Percentiles rank a stretch among this genome's conserved stretches.
Evolutionary conservation across 2,888 invertebrate genomes (phyloP).

Genomic region (Margaritifera margaritifera): DNA sequence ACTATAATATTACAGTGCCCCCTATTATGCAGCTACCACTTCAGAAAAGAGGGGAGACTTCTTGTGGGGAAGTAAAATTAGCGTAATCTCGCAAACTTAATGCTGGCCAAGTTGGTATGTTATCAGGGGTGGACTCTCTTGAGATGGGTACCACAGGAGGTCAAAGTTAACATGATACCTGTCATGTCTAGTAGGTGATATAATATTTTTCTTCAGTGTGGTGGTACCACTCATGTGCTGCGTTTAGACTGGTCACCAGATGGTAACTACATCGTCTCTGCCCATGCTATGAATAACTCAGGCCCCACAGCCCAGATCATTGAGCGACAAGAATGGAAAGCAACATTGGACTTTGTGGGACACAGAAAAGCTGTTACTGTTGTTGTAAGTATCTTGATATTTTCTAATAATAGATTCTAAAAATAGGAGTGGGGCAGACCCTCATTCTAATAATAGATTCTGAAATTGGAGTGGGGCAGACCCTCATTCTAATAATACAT

Average conservation of each 20-base stretch:
- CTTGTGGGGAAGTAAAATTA: too few species aligned
- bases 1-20: too few species aligned
- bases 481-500: not conserved
- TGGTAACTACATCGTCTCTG: slow-evolving; percentile 94
- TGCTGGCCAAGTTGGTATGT: too few species aligned
- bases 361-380: slow-evolving; percentile 97
- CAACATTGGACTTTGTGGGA: slow-evolving; percentile 97
- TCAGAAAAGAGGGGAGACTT: too few species aligned
- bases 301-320: slow-evolving; percentile 98
- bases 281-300: slow-evolving; percentile 98
- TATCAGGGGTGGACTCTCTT: too few species aligned
- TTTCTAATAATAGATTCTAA: not conserved
- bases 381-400: slow-evolving; percentile 75
- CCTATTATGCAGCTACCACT: too few species aligned
- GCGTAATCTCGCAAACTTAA: too few species aligned
- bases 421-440: not conserved
- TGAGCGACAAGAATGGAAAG: slow-evolving; percentile 84
- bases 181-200: too few species aligned
- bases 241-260: slow-evolving; percentile 98
- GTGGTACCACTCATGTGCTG: slow-evolving; percentile 92
- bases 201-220: slow-evolving; percentile 70
- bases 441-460: not conserved
- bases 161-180: too few species aligned
- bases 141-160: too few species aligned
- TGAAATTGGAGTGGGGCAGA: not conserved